Evolutionary conservation across 1,140 invertebrate species (phyloP).

Genomic region (Lordiphosa mommai): DNA sequence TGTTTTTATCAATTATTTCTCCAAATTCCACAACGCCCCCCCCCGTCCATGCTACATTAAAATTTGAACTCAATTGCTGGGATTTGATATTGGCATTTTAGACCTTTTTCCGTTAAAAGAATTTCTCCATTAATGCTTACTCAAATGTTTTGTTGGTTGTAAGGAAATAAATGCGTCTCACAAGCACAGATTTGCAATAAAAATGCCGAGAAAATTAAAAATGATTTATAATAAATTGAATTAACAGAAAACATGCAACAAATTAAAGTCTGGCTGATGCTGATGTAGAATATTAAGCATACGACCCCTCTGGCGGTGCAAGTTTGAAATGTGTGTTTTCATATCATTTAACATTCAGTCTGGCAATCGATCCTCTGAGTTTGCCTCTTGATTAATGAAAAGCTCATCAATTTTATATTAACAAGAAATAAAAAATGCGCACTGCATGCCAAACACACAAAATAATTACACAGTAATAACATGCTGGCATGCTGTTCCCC

Average conservation of each 20-base stretch:
- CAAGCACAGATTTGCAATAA: slow-evolving; percentile 1
- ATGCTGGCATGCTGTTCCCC: slow-evolving; percentile 2
- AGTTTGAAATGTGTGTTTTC: neutral
- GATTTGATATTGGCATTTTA: slow-evolving; percentile 41
- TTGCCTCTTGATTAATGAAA: slow-evolving; percentile 37
- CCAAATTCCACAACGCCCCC: slow-evolving; percentile 26
- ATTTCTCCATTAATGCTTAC: slow-evolving; percentile 20
- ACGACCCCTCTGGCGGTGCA: no score
- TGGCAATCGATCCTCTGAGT: slow-evolving; percentile 11
- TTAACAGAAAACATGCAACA: neutral
- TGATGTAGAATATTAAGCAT: no score
- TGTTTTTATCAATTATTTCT: slow-evolving; percentile 58
- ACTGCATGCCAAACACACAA: slow-evolving; percentile 33
- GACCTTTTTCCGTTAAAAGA: slow-evolving; percentile 10
- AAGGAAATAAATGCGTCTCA: neutral
- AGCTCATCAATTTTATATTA: slow-evolving; percentile 56
- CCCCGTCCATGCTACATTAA: slow-evolving; percentile 10
- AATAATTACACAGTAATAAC: slow-evolving; percentile 42
- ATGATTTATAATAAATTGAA: neutral
- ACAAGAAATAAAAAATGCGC: slow-evolving; percentile 37
- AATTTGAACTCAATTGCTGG: slow-evolving; percentile 16
- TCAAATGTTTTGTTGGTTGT: neutral
- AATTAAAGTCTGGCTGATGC: no score
- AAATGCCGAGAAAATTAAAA: neutral
- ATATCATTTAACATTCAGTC: slow-evolving; percentile 17